These are phyloP conservation scores for Papilio polyxenes DNA, from an alignment of 1,140 invertebrate species.

Conservation along the genomic window DNA sequence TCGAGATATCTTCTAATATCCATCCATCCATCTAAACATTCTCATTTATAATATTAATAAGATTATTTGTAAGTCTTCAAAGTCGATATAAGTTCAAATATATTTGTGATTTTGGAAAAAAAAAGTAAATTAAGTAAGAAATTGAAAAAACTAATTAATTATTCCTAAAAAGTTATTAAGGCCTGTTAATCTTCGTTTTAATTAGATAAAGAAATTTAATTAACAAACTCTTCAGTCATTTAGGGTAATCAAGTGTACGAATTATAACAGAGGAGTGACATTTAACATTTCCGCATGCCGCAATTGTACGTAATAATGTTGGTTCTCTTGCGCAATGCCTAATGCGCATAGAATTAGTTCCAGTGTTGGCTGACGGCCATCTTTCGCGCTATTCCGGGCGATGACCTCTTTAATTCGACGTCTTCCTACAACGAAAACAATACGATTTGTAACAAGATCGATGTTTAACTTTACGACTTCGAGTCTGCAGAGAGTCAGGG, in stretches of 20 bases:
- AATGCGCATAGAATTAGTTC: slow-evolving; percentile 58
- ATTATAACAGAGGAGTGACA: slow-evolving; percentile 14
- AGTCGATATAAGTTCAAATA: no score
- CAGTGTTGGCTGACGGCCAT: slow-evolving; percentile 57
- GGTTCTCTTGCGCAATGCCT: slow-evolving; percentile 47
- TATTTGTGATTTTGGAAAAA: no score
- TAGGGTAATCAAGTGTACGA: slow-evolving; percentile 25
- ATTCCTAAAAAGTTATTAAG: background rate
- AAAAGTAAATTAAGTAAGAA: no score
- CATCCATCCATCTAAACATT: no score
- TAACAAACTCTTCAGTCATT: background rate
- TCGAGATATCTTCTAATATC: no score
- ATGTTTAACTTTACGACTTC: slow-evolving; percentile 18
- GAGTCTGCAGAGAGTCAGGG: no score
- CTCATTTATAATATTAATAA: no score
- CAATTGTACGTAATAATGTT: slow-evolving; percentile 41
- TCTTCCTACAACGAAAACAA: slow-evolving; percentile 56
- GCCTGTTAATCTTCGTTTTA: no score
- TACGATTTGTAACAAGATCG: slow-evolving; percentile 41
- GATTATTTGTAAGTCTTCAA: no score
- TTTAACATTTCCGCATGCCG: slow-evolving; percentile 55
- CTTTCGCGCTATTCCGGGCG: slow-evolving; percentile 56
- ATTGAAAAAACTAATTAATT: no score
- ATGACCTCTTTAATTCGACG: slow-evolving; percentile 52
- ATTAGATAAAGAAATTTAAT: no score